Evolutionary conservation across 35 echinoderm and acorn worm species (phyloP).

Genomic region (Ophioderma brevispina): DNA sequence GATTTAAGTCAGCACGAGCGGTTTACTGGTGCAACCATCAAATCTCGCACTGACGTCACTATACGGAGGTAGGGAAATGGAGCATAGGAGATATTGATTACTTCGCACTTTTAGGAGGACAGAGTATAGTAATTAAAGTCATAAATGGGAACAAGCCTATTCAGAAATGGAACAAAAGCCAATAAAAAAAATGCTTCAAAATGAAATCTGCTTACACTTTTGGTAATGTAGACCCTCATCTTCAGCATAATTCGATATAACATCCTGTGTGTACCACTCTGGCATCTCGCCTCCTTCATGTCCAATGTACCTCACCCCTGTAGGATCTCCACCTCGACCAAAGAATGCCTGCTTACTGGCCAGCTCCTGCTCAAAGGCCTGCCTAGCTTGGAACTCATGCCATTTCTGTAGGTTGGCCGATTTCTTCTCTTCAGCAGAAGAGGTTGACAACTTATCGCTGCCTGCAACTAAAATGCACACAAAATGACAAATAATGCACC

Average conservation of each 20-base stretch:
- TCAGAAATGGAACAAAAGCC: too few relatives aligned
- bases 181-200: too few relatives aligned
- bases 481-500: too few relatives aligned
- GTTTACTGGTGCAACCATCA: too few relatives aligned
- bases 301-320: neutral
- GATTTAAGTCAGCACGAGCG: too few relatives aligned
- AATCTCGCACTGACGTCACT: too few relatives aligned
- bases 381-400: slow-evolving; percentile 68
- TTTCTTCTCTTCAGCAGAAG: slow-evolving; percentile 24
- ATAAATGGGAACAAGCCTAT: too few relatives aligned
- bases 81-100: too few relatives aligned
- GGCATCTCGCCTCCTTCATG: slow-evolving; percentile 65
- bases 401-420: slow-evolving; percentile 71
- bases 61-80: too few relatives aligned
- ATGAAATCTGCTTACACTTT: too few relatives aligned
- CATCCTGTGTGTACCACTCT: slow-evolving; percentile 69
- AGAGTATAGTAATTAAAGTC: too few relatives aligned
- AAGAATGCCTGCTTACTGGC: neutral
- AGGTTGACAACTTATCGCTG: neutral
- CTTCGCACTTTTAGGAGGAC: too few relatives aligned
- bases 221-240: neutral
- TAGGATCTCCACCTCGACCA: slow-evolving; percentile 36
- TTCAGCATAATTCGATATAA: slow-evolving; percentile 68
- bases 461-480: neutral
- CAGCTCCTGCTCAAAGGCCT: slow-evolving; percentile 19